Base-by-base conservation (phyloP, 2,113 vertebrate genomes). In the Bubo blakistoni region DNA sequence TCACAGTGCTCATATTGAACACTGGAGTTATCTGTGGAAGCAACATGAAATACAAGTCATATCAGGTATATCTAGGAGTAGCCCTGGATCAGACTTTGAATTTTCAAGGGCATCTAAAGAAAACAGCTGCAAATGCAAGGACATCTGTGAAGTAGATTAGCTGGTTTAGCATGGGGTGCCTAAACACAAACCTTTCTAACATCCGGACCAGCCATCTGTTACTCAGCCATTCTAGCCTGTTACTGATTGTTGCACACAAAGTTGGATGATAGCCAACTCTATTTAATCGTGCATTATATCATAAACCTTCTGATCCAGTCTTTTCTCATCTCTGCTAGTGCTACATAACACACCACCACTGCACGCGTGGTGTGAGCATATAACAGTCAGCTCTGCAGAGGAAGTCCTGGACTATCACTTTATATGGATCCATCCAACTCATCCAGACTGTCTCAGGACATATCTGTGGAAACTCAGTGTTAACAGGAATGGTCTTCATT, bases 101-200 rank as follows among this genome's bases (percentile, higher is more conserved):
- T 77, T 93, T 95, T 95, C 85, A 97, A 94, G 92, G 93, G 77
- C 90, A 82, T 81, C 62, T 83, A 51, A 82, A 83, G 86, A 96
- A 96, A 95, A 94, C 92, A 96, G 94, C 94, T 96, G 93, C 88
- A 96, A 78, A 90, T 88, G 74, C 46, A 88, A 88, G 88, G 94
- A 81, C 95, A 95, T 95, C 74, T 96, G 93, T 90, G 85, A 62
- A 70, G 88, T 90, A 96, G 94, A 97, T 96, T 96, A 96, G 85
- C 84, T 96, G 90, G 74, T 82, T 97, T 94, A 96, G 26, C 49
- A 46, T 25, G 71, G 85, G 58, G 67, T 92, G 78, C 88, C 92
- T 93, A 77, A 95, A 94, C 79, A 73, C 92, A 92, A 93, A 94
- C 94, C 93, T 94, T 92, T 83, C 74, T 93, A 87, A 82, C 79